Percentiles rank a stretch among this genome's conserved stretches.
Conservation (phyloP, 2,113 vertebrate species). For the Orientallactaga bullata region DNA sequence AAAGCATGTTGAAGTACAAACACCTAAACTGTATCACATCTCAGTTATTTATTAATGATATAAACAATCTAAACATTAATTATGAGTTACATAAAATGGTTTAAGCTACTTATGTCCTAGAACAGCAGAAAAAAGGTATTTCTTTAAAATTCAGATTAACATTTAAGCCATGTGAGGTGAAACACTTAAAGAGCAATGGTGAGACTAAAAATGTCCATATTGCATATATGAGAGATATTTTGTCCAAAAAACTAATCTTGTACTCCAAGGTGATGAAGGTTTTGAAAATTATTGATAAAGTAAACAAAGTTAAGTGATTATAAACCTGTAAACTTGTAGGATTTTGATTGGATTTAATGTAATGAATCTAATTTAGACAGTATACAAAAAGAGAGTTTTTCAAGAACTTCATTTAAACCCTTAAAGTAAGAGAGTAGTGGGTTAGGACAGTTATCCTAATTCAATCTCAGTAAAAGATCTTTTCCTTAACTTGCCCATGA, state of each 20-base stretch:
- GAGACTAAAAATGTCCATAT: conserved; percentile 40
- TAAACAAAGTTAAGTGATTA: conserved; percentile 43
- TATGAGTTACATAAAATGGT: conserved; percentile 46
- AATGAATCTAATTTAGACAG: conserved; percentile 47
- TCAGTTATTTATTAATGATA: conserved; percentile 28
- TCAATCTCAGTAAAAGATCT: conserved; percentile 36
- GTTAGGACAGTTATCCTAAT: conserved; percentile 37
- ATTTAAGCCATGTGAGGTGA: conserved; percentile 39
- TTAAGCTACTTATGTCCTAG: conserved; percentile 49
- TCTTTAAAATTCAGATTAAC: conserved; percentile 51
- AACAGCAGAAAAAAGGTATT: conserved; percentile 54
- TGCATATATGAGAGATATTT: conserved; percentile 46
- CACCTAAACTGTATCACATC: conserved; percentile 36
- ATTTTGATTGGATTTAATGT: conserved; percentile 43
- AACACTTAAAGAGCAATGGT: conserved; percentile 49
- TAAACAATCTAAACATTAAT: conserved; percentile 60
- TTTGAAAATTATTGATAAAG: conserved; percentile 54
- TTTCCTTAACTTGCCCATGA: conserved; percentile 3
- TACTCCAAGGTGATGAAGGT: conserved; percentile 27
- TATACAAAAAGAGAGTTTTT: not conserved
- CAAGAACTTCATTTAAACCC: conserved; percentile 31
- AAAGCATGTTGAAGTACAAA: conserved; percentile 13
- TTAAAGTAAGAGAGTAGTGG: conserved; percentile 33
- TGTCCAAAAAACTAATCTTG: conserved; percentile 20
- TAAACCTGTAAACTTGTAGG: conserved; percentile 24